phyloP scores from a whole-genome alignment of 1,140 invertebrate genomes.

The Papilio machaon region DNA sequence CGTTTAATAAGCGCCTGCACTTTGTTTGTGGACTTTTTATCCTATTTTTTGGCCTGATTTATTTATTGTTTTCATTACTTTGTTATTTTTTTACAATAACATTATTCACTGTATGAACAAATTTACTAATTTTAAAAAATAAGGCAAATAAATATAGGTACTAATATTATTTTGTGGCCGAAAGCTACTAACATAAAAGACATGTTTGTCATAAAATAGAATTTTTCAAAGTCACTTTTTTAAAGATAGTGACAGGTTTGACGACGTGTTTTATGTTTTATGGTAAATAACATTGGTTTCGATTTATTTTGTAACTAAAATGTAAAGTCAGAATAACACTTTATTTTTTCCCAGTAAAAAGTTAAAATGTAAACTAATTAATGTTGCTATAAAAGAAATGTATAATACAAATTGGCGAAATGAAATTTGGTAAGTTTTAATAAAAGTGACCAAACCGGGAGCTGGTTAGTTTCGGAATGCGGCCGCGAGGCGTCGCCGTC shows the following conservation, averaged over 20 bases:
- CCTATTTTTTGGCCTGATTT: not conserved
- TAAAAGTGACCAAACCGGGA: conserved; percentile 19
- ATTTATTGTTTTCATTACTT: not conserved
- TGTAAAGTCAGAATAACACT: no score
- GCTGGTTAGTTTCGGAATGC: not conserved
- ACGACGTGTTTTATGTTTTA: no score
- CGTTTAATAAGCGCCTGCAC: not conserved
- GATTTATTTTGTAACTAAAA: no score
- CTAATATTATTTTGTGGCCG: no score
- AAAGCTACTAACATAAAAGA: no score
- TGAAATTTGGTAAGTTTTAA: not conserved
- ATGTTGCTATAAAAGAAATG: not conserved
- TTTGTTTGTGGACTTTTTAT: not conserved
- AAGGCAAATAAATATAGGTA: no score
- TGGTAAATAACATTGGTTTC: no score
- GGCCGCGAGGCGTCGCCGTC: not conserved
- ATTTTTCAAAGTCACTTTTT: no score
- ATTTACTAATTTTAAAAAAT: no score
- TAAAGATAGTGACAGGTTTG: no score
- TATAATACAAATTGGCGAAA: conserved; percentile 1
- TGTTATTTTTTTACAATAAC: not conserved
- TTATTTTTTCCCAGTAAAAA: not conserved
- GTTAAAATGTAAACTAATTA: not conserved
- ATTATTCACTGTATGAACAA: not conserved
- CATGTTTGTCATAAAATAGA: no score